Percentiles rank a stretch among this genome's conserved stretches.
Evolutionary conservation across 2,113 vertebrate species (phyloP).

Genomic region (human): GRCh38 chr17:21601001-21601500

Average conservation of each 20-base stretch:
- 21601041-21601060: background rate
- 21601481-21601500: background rate
- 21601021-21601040: fast-evolving
- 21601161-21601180: background rate
- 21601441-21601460: no score
- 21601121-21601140: background rate
- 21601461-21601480: no score
- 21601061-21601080: no score
- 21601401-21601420: no score
- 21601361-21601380: background rate
- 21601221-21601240: background rate
- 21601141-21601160: background rate
- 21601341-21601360: background rate
- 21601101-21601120: background rate
- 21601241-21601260: background rate
- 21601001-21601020: no score
- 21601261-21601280: no score
- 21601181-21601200: background rate
- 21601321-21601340: background rate
- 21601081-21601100: background rate
- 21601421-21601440: no score
- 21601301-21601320: background rate
- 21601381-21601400: no score
- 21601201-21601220: background rate
- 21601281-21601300: background rate